phyloP scores from a whole-genome alignment of 2,888 invertebrate genomes.

The Drosophila affinis region DNA sequence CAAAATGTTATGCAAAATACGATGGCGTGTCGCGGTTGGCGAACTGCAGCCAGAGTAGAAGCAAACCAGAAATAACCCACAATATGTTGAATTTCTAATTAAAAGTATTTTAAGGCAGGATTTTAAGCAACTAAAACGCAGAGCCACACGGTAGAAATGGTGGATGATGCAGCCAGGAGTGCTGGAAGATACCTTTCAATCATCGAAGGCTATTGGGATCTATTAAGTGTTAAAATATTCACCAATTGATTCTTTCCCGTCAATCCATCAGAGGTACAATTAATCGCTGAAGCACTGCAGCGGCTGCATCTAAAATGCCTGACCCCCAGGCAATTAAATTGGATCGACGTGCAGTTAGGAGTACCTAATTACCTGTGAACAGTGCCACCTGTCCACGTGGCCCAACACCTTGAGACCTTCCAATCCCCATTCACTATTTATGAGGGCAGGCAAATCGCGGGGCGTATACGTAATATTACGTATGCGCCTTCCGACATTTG shows the following conservation, averaged over 20 bases:
- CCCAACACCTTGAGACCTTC: constrained; percentile 33
- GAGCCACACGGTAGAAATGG: neutral
- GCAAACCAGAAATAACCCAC: neutral
- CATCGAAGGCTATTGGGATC: neutral
- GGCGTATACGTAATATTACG: constrained; percentile 31
- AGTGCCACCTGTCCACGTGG: constrained; percentile 6
- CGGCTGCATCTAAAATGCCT: neutral
- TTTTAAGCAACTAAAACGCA: neutral
- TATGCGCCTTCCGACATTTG: constrained; percentile 64
- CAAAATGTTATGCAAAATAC: constrained; percentile 69
- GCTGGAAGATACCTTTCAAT: no score
- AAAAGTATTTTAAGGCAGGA: constrained; percentile 11
- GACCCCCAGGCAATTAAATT: neutral
- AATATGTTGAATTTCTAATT: constrained; percentile 49
- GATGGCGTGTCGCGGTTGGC: constrained; percentile 60
- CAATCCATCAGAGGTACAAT: neutral
- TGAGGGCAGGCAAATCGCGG: constrained; percentile 8
- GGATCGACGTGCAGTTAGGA: neutral
- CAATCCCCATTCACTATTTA: constrained; percentile 31
- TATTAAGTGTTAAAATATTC: neutral
- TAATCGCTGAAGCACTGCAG: neutral
- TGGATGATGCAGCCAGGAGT: no score
- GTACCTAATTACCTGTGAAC: constrained; percentile 37
- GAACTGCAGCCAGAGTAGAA: constrained; percentile 4
- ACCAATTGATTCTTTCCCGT: neutral